These are phyloP conservation scores for Burhinus bistriatus DNA, from an alignment of 2,113 vertebrate genomes.

Conservation along the genomic window DNA sequence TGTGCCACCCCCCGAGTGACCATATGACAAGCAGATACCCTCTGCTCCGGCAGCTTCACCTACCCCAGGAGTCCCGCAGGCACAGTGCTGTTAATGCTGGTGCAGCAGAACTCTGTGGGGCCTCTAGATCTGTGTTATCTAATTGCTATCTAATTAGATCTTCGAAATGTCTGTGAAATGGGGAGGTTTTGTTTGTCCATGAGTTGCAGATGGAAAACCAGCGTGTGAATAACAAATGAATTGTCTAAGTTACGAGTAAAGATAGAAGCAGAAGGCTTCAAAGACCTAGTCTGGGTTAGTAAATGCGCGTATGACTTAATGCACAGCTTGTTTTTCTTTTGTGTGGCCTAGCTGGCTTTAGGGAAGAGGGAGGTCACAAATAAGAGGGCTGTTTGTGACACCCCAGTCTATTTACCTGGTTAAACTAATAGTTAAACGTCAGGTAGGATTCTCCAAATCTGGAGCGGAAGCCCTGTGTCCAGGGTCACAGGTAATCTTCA, in stretches of 20 bases:
- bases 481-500: not conserved
- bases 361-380: not conserved
- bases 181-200: not conserved
- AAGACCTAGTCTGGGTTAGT: not conserved
- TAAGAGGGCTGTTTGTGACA: not conserved
- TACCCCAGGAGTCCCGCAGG: fast-evolving
- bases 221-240: fast-evolving
- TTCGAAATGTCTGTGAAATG: not conserved
- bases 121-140: not conserved
- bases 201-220: not conserved
- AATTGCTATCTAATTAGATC: not conserved
- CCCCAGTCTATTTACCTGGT: fast-evolving
- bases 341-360: not conserved
- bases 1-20: not conserved
- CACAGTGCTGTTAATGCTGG: not conserved
- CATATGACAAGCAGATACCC: not conserved
- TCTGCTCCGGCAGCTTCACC: not conserved
- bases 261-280: not conserved
- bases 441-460: not conserved
- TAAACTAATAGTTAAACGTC: not conserved
- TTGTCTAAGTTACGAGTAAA: not conserved
- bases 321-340: not conserved
- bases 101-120: fast-evolving
- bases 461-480: not conserved
- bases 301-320: not conserved